Evolutionary conservation across 2,797 vertebrate species (phyloP), one percentile per base, ranked within the genome.

Genomic region (Danio jaintianensis): DNA sequence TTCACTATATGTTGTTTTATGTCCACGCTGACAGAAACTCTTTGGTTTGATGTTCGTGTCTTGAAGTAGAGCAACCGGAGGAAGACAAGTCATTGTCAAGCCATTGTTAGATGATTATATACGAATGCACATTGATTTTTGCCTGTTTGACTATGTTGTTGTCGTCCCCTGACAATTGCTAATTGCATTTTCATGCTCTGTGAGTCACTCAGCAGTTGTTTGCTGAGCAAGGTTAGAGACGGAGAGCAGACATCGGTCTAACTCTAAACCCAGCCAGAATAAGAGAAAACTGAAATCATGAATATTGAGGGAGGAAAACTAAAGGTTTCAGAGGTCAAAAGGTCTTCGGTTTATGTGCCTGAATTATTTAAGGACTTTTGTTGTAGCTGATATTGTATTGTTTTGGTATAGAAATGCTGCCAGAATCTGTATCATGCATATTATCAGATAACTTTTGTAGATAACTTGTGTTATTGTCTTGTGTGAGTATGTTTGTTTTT

Each of bases 111-210:
- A 20, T 16, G 7, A 1, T 52, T 67, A 45, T 75, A 40, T 62
- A 73, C 50, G 45, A 62, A 75, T 75, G 45, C 22, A 11, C n/a
- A 75, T 75, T 63, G 73, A 75, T 75, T 77, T 75, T 43, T 55
- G 75, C 13, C 38, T 42, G 11, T 50, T 61, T 69, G 66, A 61
- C 43, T 43, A 6, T 18, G 22, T 29, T 67, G 55, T 61, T 68
- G 55, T 69, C 13, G 0, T 48, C 76, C 55, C 66, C 6, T 78
- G 64, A 62, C 18, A 43, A 52, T 71, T 62, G 55, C 55, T 70
- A 61, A 70, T 78, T 58, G 55, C 53, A 52, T 61, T 78, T 68
- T 70, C 66, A 61, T 78, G 56, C 56, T 62, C 29, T 50, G 11
- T 62, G 58, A 79, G 68, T 72, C 78, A 71, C 66, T 50, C 66